A percentile compares a stretch with the other conserved stretches of the same genome.
These are phyloP conservation scores for Pleuronectes platessa DNA, from an alignment of 2,113 vertebrate species.

Conservation along the genomic window DNA sequence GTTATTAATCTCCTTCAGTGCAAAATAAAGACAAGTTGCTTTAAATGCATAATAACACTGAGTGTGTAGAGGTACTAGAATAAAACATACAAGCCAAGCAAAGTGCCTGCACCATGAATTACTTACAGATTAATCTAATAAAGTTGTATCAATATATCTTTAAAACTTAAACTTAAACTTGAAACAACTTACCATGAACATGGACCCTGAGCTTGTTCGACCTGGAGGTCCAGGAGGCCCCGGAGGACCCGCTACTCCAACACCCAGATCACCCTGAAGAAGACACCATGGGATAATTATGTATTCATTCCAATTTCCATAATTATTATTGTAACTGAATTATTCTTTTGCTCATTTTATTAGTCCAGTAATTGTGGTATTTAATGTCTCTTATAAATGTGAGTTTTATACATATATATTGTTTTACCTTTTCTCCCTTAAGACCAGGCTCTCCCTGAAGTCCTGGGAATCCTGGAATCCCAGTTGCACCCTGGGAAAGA, in stretches of 20 bases:
- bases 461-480: conserved; percentile 81
- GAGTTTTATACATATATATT: too few relatives aligned
- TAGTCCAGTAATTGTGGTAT: not conserved
- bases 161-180: too few relatives aligned
- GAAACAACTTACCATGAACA: conserved; percentile 45
- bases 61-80: too few relatives aligned
- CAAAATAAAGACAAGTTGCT: too few relatives aligned
- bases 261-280: conserved; percentile 83
- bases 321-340: not conserved
- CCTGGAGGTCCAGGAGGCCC: conserved; percentile 83
- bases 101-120: too few relatives aligned
- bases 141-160: too few relatives aligned
- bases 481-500: conserved; percentile 79
- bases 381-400: not conserved
- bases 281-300: conserved; percentile 5
- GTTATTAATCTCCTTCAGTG: too few relatives aligned
- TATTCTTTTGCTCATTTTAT: too few relatives aligned
- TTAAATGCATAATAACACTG: too few relatives aligned
- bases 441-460: conserved; percentile 78
- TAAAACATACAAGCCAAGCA: too few relatives aligned
- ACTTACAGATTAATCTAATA: too few relatives aligned
- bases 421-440: conserved; percentile 84
- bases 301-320: not conserved
- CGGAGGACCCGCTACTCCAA: conserved; percentile 82
- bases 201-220: conserved; percentile 50